Base-by-base conservation (phyloP, 2,113 vertebrate species). In the Megalops atlanticus region DNA sequence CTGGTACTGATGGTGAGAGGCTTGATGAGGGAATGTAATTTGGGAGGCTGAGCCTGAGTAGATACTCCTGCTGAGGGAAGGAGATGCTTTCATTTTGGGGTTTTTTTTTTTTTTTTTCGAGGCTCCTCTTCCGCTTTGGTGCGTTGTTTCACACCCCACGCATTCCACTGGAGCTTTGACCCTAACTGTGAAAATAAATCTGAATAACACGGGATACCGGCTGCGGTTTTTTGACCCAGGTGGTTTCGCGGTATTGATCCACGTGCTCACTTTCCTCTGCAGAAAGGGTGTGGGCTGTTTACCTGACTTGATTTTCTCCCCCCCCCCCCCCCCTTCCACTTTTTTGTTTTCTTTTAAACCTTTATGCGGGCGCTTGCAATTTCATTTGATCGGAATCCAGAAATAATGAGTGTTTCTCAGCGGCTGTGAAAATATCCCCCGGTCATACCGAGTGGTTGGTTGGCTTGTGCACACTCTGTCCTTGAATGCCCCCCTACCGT, bases 1-100 rank as follows among this genome's bases (percentile, higher is more conserved):
- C 96, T 99, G 97, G 95, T 96, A 95, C 96, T 95, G 97, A 95
- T 98, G 97, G 98, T 99, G 98, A 98, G 96, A 96, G 95, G 95
- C 93, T 96, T 97, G 97, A 97, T 95, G 94, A 96, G 97, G 97
- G 96, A 98, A 98, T 99, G 98, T 97, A 95, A 99, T 99, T 99
- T 98, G 96, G n/a, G 49, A 52, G 49, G 49, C 12, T 16, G 49
- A 52, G 49, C 3, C 49, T 52, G 49, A 52, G 49, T 18, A 18
- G 14, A 16, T 52, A 3, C 21, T 18, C 49, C 49, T 3, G 49
- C 49, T 52, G 49, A 52, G 49, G 16, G 3, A 0, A 16, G 49
- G 49, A 52, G 49, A 52, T 18, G 11, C 49, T 52, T 18, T 16
- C 16, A 12, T 52, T 52, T 52, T 52, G 11, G 10, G 3, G 0